Conservation (phyloP, 2,797 vertebrate species). For the Artibeus jamaicensis region DNA sequence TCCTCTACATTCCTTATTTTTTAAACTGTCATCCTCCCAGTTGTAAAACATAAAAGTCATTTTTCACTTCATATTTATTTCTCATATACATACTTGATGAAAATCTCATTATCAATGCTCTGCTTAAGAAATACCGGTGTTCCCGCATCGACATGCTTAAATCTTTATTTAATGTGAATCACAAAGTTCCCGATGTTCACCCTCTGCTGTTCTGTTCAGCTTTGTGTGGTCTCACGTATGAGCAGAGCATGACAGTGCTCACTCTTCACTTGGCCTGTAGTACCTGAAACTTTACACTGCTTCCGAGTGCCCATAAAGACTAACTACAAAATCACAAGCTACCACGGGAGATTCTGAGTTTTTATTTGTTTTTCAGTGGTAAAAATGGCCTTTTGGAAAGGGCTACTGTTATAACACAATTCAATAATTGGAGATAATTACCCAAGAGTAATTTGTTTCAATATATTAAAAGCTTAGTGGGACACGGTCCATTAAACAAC, state of each 20-base stretch:
- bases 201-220: background rate
- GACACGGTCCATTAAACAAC: constrained; percentile 8
- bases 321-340: background rate
- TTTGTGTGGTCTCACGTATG: background rate
- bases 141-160: background rate
- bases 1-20: background rate
- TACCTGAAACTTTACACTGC: background rate
- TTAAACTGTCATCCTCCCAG: background rate
- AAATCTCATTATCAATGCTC: background rate
- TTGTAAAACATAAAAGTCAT: background rate
- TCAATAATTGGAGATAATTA: constrained; percentile 39
- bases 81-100: background rate
- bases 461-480: constrained; percentile 40
- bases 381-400: background rate
- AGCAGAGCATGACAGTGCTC: background rate
- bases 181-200: background rate
- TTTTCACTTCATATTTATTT: background rate
- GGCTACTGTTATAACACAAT: constrained; percentile 7
- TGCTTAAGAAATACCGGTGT: background rate
- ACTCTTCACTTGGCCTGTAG: background rate
- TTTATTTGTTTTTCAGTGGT: constrained; percentile 46
- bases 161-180: background rate
- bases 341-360: background rate
- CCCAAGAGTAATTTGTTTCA: constrained; percentile 36
- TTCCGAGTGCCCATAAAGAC: background rate